Conservation (phyloP, 2,797 vertebrate species). For the Sebastes oblongus region DNA sequence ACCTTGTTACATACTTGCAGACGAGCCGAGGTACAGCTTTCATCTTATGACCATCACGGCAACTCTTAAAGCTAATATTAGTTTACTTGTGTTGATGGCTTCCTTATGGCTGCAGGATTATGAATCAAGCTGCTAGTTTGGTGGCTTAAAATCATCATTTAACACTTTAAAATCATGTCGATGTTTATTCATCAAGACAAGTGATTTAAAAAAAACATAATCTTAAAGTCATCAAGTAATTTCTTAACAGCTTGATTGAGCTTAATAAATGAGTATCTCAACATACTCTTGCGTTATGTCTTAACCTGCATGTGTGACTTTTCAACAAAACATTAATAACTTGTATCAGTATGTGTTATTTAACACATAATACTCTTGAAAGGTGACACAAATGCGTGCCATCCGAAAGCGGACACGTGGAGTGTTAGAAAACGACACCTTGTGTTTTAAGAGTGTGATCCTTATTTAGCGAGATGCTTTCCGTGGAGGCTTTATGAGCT, state of each 20-base stretch:
- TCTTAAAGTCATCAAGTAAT: neutral
- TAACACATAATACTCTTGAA: constrained; percentile 15
- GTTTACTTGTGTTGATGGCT: constrained; percentile 21
- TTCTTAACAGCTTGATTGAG: neutral
- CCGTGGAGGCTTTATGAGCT: constrained; percentile 46
- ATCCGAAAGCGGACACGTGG: constrained; percentile 10
- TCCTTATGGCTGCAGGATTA: neutral
- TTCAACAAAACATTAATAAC: constrained; percentile 32
- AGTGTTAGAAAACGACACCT: constrained; percentile 43
- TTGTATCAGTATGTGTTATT: neutral
- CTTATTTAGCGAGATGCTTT: constrained; percentile 66
- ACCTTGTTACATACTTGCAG: constrained; percentile 66
- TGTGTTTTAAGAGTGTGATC: constrained; percentile 51
- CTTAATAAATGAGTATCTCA: neutral
- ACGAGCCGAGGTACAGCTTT: constrained; percentile 52
- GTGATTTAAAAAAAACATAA: neutral
- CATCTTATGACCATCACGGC: constrained; percentile 25
- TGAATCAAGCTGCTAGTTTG: constrained; percentile 1
- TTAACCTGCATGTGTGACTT: neutral
- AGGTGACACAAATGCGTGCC: constrained; percentile 20
- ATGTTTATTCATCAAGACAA: neutral
- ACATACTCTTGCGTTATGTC: neutral
- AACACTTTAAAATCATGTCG: neutral
- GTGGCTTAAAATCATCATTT: neutral
- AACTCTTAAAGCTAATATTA: constrained; percentile 51